Percentiles rank a stretch among this genome's conserved stretches.
These are phyloP conservation scores for Agapornis canus DNA, from an alignment of 2,797 vertebrate genomes.

Conservation along the genomic window DNA sequence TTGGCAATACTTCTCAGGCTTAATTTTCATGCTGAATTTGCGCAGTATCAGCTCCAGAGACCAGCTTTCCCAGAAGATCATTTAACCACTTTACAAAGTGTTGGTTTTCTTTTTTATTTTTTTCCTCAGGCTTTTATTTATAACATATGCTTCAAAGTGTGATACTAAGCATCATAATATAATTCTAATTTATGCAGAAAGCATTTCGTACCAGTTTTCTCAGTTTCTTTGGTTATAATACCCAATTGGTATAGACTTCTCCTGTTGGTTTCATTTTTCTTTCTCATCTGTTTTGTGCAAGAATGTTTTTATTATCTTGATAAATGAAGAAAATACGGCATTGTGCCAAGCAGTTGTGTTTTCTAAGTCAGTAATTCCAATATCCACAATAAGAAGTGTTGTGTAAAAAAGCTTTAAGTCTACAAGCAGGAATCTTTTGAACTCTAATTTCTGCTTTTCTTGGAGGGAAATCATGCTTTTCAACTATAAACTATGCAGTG, in stretches of 20 bases:
- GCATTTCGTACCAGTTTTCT: constrained; percentile 12
- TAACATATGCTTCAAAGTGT: constrained; percentile 21
- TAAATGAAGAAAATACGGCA: background rate
- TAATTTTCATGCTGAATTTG: constrained; percentile 14
- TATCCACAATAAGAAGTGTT: constrained; percentile 27
- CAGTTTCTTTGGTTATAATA: constrained; percentile 47
- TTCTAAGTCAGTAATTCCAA: constrained; percentile 57
- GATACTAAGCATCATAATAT: constrained; percentile 29
- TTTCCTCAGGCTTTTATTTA: constrained; percentile 49
- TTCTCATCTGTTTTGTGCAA: constrained; percentile 25
- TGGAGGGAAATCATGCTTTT: background rate
- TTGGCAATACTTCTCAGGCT: background rate
- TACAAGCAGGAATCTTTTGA: background rate
- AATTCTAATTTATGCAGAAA: constrained; percentile 54
- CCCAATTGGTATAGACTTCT: constrained; percentile 37
- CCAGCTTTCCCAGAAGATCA: constrained; percentile 35
- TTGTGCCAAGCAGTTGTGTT: constrained; percentile 22
- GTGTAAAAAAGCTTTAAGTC: constrained; percentile 1
- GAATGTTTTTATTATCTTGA: constrained; percentile 39
- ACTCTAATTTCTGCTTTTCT: background rate
- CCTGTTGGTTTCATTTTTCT: constrained; percentile 2
- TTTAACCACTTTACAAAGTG: constrained; percentile 24
- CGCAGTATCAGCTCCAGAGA: background rate
- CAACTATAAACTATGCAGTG: background rate
- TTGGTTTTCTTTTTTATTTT: constrained; percentile 28